Conservation (phyloP, 1,140 invertebrate species). For the Ephestia elutella region DNA sequence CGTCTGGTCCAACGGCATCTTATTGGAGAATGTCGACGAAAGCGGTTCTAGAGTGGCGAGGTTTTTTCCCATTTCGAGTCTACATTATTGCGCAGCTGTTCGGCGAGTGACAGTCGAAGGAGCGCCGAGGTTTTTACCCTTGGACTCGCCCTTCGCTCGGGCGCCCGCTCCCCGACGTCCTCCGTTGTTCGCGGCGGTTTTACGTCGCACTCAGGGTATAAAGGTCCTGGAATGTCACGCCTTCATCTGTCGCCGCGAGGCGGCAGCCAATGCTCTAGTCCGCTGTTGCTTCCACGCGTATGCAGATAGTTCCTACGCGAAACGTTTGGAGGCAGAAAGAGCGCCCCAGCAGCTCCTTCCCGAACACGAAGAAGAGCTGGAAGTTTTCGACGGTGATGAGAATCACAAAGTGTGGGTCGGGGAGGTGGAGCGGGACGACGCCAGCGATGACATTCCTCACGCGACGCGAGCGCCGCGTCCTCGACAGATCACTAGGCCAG, state of each 20-base stretch:
- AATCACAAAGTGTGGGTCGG: slow-evolving; percentile 95
- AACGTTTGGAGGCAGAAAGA: slow-evolving; percentile 80
- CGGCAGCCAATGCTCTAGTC: slow-evolving; percentile 94
- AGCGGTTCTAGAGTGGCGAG: slow-evolving; percentile 94
- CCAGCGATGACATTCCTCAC: slow-evolving; percentile 84
- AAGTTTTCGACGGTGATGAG: slow-evolving; percentile 91
- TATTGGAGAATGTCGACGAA: slow-evolving; percentile 97
- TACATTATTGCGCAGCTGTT: slow-evolving; percentile 98
- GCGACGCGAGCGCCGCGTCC: slow-evolving; percentile 85
- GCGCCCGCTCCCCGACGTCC: slow-evolving; percentile 91
- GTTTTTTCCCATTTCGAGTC: slow-evolving; percentile 97
- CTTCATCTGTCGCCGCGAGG: slow-evolving; percentile 97
- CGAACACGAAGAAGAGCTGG: slow-evolving; percentile 81
- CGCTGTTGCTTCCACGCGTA: slow-evolving; percentile 96
- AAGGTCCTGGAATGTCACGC: slow-evolving; percentile 99
- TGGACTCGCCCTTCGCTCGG: slow-evolving; percentile 96
- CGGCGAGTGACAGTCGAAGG: slow-evolving; percentile 84
- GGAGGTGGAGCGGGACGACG: slow-evolving; percentile 82
- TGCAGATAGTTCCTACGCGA: slow-evolving; percentile 93
- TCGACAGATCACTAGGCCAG: slow-evolving; percentile 84
- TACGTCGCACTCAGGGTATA: slow-evolving; percentile 96
- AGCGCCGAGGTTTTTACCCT: slow-evolving; percentile 91
- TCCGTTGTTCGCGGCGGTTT: slow-evolving; percentile 96
- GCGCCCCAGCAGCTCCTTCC: slow-evolving; percentile 71
- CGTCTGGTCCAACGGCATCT: slow-evolving; percentile 96